phyloP scores from a whole-genome alignment of 2,797 vertebrate species.

The Gobionotothen gibberifrons region DNA sequence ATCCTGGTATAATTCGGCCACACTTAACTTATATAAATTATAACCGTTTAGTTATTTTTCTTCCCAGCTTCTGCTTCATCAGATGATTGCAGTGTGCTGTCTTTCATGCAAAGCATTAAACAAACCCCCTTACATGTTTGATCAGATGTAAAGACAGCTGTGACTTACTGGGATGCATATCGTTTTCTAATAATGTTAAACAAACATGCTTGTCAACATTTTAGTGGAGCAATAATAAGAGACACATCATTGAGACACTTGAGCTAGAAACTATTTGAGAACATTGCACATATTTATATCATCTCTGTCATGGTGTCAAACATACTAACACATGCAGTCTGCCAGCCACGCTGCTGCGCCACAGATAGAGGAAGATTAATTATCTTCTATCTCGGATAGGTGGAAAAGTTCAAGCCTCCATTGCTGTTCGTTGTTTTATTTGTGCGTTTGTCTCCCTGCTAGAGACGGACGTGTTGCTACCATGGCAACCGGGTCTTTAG shows the following conservation, averaged over 20 bases:
- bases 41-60: neutral
- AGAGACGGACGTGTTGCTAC: conserved; percentile 68
- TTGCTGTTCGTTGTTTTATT: conserved; percentile 48
- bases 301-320: conserved; percentile 2
- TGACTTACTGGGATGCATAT: neutral
- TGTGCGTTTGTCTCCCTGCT: conserved; percentile 35
- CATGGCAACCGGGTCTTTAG: conserved; percentile 67
- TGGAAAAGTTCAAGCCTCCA: conserved; percentile 58
- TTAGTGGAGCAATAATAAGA: neutral
- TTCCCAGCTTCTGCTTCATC: neutral
- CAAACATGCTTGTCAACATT: neutral
- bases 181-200: neutral
- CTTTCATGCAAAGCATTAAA: neutral
- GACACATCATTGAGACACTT: neutral
- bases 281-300: too few species aligned
- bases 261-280: neutral
- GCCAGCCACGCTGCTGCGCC: neutral
- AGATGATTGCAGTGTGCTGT: neutral
- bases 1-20: neutral
- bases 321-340: conserved; percentile 7
- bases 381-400: conserved; percentile 28
- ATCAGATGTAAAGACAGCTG: neutral
- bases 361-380: conserved; percentile 12
- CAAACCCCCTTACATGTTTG: neutral
- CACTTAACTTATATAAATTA: neutral